Base-by-base conservation (phyloP, 2,113 vertebrate genomes). In the Pseudopipra pipra region DNA sequence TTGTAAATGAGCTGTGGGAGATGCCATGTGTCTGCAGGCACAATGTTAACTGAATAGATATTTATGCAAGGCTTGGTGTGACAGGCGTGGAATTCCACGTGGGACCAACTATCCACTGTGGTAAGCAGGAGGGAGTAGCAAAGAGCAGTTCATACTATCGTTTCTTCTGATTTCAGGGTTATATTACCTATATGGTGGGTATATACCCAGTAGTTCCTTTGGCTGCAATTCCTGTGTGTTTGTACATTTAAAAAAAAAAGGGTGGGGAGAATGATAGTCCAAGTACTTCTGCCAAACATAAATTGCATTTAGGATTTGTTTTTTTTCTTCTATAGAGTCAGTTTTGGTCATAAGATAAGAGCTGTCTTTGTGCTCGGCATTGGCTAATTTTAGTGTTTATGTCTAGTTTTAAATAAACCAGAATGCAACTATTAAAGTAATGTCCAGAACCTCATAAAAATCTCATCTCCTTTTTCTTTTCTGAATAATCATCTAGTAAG, bases 141-240 rank as follows among this genome's bases (percentile, higher is more conserved):
- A 63, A 7, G 9, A 30, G 55, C 12, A 18, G 14, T 33, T 91
- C 6, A 3, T 63, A 22, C 41, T 65, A 1, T 28, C 0, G 0
- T 77, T 95, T 71, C 31, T 63, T 13, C 1, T 46, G 0, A 58
- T 87, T 89, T 87, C 17, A 49, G 33, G 30, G 7, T 59, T 86
- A 8, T 27, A 15, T 85, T 61, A 14, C 6, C 24, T 33, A 0
- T 19, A 5, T 24, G 14, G 22, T 65, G 16, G 16, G 11, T 20
- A 35, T 27, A 47, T 56, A 78, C 13, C 9, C 31, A 11, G 13
- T 68, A 5, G 7, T 47, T 91, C 43, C 15, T 86, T 81, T 84
- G 12, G 5, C 23, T 71, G 11, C 0, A 0, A 30, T 74, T 89
- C 46, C 24, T 51, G 0, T 71, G 8, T 44, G 22, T 68, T 63